Percentiles rank a stretch among this genome's conserved stretches.
These are phyloP conservation scores for Hemitrygon akajei DNA, from an alignment of 2,797 vertebrate genomes.

Conservation along the genomic window DNA sequence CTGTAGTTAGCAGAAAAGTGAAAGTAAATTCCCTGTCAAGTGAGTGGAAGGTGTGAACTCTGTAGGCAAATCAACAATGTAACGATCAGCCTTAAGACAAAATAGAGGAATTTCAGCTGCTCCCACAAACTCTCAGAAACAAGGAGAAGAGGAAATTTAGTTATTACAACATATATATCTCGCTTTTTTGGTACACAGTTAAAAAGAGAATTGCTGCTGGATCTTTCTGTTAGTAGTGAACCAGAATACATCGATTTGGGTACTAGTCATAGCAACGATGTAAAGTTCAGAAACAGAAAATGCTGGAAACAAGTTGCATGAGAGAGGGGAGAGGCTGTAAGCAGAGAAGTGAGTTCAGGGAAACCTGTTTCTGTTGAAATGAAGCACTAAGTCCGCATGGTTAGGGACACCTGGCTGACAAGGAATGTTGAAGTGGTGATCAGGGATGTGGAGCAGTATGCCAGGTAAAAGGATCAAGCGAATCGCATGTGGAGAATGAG, in stretches of 20 bases:
- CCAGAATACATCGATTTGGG: background rate
- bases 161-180: background rate
- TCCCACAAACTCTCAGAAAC: background rate
- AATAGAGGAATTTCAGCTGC: background rate
- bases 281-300: background rate
- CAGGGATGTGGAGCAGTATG: no score
- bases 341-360: no score
- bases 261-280: background rate
- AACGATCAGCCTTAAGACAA: background rate
- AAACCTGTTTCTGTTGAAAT: no score
- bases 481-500: no score
- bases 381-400: no score
- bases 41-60: background rate
- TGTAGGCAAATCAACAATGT: background rate
- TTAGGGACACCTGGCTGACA: no score
- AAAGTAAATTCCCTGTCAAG: background rate
- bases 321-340: no score
- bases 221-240: background rate
- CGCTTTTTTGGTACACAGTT: background rate
- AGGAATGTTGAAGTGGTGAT: no score
- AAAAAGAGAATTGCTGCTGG: background rate
- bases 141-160: background rate
- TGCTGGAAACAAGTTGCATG: no score
- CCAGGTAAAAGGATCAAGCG: no score
- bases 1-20: background rate